Evolutionary conservation across 2,888 invertebrate species (phyloP).

Genomic region (Platycheirus rosarum): DNA sequence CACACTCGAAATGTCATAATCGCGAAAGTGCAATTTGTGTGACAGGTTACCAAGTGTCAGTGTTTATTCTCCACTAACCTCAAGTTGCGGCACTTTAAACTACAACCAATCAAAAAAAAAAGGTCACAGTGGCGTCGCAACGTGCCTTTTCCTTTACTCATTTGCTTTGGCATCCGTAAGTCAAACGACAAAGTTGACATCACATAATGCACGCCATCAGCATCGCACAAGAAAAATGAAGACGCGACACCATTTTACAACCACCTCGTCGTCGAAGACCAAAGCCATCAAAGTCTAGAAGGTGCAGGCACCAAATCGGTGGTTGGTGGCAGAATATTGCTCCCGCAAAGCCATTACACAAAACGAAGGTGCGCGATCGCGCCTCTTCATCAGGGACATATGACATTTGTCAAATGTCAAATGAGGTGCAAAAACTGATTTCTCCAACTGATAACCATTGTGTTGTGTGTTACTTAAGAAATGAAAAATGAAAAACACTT

Average conservation of each 20-base stretch:
- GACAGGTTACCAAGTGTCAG: slow-evolving; percentile 67
- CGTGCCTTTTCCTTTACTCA: slow-evolving; percentile 41
- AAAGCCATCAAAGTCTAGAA: slow-evolving; percentile 8
- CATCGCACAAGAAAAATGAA: slow-evolving; percentile 21
- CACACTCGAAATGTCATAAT: slow-evolving; percentile 61
- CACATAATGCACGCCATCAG: slow-evolving; percentile 34
- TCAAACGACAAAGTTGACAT: slow-evolving; percentile 57
- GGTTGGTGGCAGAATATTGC: slow-evolving; percentile 53
- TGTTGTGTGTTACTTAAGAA: slow-evolving; percentile 50
- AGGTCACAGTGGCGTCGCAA: slow-evolving; percentile 42
- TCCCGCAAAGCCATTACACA: slow-evolving; percentile 40
- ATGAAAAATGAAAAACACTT: slow-evolving; percentile 23
- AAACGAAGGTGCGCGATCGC: slow-evolving; percentile 48
- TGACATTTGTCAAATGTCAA: slow-evolving; percentile 74
- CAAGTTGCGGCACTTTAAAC: slow-evolving; percentile 5
- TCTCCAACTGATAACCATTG: slow-evolving; percentile 55
- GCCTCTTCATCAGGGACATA: slow-evolving; percentile 45
- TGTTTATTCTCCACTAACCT: slow-evolving; percentile 41
- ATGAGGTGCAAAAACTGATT: slow-evolving; percentile 57
- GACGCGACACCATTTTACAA: slow-evolving; percentile 55
- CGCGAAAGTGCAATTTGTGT: slow-evolving; percentile 69
- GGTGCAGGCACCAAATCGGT: neutral
- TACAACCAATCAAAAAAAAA: slow-evolving; percentile 34
- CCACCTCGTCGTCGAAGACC: slow-evolving; percentile 11
- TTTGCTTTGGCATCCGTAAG: neutral